Evolutionary conservation across 2,113 vertebrate species (phyloP).

Genomic region (Furnarius figulus): DNA sequence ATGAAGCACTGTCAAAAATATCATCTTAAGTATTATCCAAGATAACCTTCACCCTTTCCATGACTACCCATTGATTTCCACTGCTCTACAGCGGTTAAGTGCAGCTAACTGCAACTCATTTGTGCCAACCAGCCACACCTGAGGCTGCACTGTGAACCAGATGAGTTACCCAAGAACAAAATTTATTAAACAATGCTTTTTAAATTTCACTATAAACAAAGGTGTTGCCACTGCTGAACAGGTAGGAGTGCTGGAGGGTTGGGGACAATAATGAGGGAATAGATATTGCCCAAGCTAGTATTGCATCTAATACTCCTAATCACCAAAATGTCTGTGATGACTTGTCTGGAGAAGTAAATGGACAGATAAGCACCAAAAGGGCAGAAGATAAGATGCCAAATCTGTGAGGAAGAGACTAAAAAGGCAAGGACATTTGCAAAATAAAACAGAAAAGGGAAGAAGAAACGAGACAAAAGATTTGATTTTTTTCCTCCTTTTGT

Average conservation of each 20-base stretch:
- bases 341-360: neutral
- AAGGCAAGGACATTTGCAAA: neutral
- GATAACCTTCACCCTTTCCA: neutral
- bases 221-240: neutral
- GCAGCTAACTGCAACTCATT: neutral
- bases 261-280: neutral
- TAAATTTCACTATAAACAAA: neutral
- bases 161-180: neutral
- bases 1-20: neutral
- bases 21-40: fast-evolving
- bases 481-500: neutral
- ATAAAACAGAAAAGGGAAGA: neutral
- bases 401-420: neutral
- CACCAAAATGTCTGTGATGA: neutral
- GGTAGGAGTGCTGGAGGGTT: fast-evolving
- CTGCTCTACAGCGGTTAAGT: neutral
- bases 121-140: neutral
- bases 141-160: neutral
- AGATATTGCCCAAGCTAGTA: neutral
- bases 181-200: neutral
- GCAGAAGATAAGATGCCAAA: neutral
- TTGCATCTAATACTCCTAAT: neutral
- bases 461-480: neutral
- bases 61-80: neutral
- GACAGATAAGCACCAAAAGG: neutral